Evolutionary conservation across 2,888 invertebrate species (phyloP), one percentile per base, ranked within the genome.

Genomic region (Salpingus planirostris): DNA sequence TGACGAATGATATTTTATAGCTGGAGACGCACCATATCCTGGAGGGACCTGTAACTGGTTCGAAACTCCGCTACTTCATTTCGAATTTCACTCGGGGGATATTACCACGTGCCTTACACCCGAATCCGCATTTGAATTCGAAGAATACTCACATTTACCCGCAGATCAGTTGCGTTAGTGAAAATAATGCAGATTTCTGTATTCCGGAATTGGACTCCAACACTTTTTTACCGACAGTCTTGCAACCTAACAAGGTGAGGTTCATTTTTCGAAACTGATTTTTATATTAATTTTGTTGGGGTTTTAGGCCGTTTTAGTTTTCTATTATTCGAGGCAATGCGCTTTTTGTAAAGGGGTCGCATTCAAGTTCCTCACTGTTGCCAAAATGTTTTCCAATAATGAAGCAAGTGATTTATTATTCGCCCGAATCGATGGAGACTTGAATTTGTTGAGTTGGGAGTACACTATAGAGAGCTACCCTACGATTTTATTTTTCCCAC

Each of bases 371-470:
- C 65, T 82, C 35, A 74, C 74, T 24, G 72, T 80, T 29, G 77
- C 81, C 30, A 72, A 76, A 50, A 71, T 78, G 59, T 69, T 78
- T 41, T 55, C 68, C 37, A 52, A 68, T 49, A 60, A 72, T 46
- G 65, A 71, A 44, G 62, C 18, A 5, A 8, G 18, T 8, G 10
- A 68, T 40, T 45, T 79, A 3, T 52, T 62, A 35, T 79, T 82
- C 48, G 74, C 77, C 12, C 70, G 85, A 11, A 76, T 93, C 21
- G 86, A 92, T 67, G 86, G 82, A 11, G 80, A 82, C 51, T 68
- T 74, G 1, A 90, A 92, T 69, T 87, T 89, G 65, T 69, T 93
- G 46, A 85, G 88, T 1, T 91, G 90, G 89, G 78, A 83, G 58
- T 85, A 77, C 61, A 83, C 82, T 23, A 83, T 84, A 68, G 76